phyloP scores from a whole-genome alignment of 2,113 vertebrate genomes.

The Dryoscopus gambensis region DNA sequence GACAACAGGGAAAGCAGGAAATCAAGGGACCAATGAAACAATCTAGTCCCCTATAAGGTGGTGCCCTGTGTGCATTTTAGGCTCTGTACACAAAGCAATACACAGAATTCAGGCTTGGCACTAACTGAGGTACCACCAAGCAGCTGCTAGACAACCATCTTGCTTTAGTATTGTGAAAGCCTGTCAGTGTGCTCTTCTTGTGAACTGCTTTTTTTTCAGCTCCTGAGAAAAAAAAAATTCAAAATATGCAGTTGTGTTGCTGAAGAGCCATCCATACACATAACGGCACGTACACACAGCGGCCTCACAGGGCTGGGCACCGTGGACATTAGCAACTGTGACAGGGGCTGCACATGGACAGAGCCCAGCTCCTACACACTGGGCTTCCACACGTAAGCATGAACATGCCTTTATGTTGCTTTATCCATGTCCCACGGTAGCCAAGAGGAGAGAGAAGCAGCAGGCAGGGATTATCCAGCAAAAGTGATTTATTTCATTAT shows the following conservation, averaged over 20 bases:
- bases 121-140: background rate
- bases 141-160: background rate
- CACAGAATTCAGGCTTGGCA: background rate
- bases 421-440: too few species aligned
- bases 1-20: background rate
- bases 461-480: too few species aligned
- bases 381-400: background rate
- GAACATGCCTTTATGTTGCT: too few species aligned
- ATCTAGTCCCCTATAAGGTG: background rate
- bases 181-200: background rate
- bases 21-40: background rate
- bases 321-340: fast-evolving
- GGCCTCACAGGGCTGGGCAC: background rate
- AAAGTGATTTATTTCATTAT: too few species aligned
- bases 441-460: too few species aligned
- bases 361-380: background rate
- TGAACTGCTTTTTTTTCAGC: background rate
- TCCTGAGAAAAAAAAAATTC: background rate
- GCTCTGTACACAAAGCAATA: background rate
- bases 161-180: background rate
- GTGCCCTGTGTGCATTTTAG: background rate
- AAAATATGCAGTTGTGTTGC: background rate
- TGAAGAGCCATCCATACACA: background rate
- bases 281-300: background rate
- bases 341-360: too few species aligned